Evolutionary conservation across 1,140 invertebrate species (phyloP), one percentile per base, ranked within the genome.

Genomic region (Pseudomyrmex sp.): DNA sequence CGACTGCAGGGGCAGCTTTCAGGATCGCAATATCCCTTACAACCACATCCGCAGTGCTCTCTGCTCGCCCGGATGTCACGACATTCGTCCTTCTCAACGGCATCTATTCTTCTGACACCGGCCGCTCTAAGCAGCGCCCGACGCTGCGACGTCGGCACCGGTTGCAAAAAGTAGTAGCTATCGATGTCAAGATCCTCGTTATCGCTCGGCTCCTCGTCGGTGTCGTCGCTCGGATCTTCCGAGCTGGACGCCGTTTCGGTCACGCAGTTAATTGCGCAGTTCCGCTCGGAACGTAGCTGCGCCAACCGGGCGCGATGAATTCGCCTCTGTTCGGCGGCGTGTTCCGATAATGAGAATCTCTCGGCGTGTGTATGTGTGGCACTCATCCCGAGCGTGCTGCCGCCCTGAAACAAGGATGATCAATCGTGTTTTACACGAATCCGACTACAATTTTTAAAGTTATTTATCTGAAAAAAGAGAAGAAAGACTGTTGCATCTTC

Each of bases 371-470:
- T 96, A 91, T 99, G 99, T 77, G 96, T 96, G 80, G 97, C 96
- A 70, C 97, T 97, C 99, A 99, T 99, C n/a, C 98, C 99, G 72
- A 99, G 95, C 10, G 98, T 99, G 54, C 98, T 99, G 44, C 98
- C 98, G 54, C 98, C 99, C 95, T 96, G 91, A 4, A 91, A 70
- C 96, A 90, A 5, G 89, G 15, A 85, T 63, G 62, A 87, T 65
- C 44, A 76, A 79, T 83, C 50, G 2, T 48, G 13, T 62, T 12
- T 76, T 61, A 7, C n/a, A 10, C 9, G 20, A 76, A 77, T 68
- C 5, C 46, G 7, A 56, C 10, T 8, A n/a, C 3, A 2, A 7
- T 74, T 20, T 72, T 10, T 82, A 0, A 35, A 35, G 35, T 35
- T 35, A 35, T 35, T 35, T 35, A 7, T 35, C 35, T 8, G 1